These are phyloP conservation scores for Hormiphora californensis DNA, from an alignment of 37 sponge, comb jelly and placozoan species.

Conservation along the genomic window DNA sequence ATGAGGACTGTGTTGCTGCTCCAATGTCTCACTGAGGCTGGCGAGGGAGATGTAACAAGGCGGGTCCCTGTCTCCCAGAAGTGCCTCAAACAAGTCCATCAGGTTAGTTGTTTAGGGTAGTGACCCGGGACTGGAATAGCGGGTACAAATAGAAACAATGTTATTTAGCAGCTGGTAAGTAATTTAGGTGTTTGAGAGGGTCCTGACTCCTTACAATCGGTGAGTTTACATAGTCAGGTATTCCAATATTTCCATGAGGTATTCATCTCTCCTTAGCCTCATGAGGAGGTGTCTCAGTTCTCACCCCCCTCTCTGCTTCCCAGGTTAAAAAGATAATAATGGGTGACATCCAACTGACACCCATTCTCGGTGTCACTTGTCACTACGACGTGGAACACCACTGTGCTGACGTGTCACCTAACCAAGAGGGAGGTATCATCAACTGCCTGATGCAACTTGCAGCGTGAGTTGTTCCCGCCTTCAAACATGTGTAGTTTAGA, in stretches of 20 bases:
- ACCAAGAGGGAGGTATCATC: constrained; percentile 25
- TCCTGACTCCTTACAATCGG: no score
- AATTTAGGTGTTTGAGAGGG: no score
- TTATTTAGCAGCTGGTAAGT: no score
- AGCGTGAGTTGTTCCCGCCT: neutral
- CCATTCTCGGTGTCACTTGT: neutral
- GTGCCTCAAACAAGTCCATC: neutral
- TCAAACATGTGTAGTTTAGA: neutral
- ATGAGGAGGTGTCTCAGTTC: no score
- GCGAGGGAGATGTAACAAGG: neutral
- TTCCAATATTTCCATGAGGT: no score
- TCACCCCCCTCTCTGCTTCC: no score
- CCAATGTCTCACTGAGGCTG: neutral
- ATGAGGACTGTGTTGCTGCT: constrained; percentile 42
- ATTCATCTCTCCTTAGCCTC: no score
- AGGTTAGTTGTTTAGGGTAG: neutral
- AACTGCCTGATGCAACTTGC: neutral
- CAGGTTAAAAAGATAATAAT: constrained; percentile 51
- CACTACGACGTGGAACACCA: constrained; percentile 25
- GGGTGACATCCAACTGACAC: constrained; percentile 38
- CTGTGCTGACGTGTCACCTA: neutral
- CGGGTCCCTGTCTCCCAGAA: constrained; percentile 8
- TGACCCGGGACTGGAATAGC: no score
- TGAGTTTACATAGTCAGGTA: no score
- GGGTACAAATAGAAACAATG: no score